A percentile compares a stretch with the other conserved stretches of the same genome.
These are phyloP conservation scores for Rhynchopsitta pachyrhyncha DNA, from an alignment of 2,113 vertebrate species.

Conservation along the genomic window DNA sequence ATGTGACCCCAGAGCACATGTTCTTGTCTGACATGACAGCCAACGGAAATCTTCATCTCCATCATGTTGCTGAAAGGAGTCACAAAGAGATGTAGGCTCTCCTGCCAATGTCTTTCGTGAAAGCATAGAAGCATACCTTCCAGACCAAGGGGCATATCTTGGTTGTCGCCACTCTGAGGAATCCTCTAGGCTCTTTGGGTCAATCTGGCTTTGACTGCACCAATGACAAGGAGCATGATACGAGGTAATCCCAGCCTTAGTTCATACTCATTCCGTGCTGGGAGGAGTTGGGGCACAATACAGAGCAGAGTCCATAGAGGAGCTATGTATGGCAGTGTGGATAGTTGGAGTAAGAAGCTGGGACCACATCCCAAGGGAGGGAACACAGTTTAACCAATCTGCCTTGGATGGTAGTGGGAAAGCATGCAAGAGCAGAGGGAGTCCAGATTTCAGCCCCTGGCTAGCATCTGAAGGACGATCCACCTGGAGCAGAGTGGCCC, in stretches of 20 bases:
- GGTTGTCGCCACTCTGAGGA: rapidly evolving
- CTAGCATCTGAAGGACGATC: background rate
- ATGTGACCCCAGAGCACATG: background rate
- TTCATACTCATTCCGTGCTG: background rate
- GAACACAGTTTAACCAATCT: background rate
- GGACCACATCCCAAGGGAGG: background rate
- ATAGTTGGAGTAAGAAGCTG: background rate
- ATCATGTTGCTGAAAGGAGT: background rate
- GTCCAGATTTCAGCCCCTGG: rapidly evolving
- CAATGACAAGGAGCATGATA: background rate
- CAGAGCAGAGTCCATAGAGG: background rate
- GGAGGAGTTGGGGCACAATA: background rate
- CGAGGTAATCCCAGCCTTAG: background rate
- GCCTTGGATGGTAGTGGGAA: background rate
- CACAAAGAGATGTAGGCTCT: background rate
- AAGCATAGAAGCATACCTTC: background rate
- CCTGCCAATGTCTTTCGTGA: background rate
- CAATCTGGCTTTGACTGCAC: background rate
- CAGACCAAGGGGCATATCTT: background rate
- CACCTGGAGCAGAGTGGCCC: background rate
- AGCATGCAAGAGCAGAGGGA: rapidly evolving
- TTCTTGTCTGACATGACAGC: slow-evolving; percentile 21
- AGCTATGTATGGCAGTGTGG: background rate
- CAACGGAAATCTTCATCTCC: background rate
- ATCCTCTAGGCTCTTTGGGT: background rate